Evolutionary conservation across 2,113 vertebrate species (phyloP).

Genomic region (Stegostoma tigrinum): DNA sequence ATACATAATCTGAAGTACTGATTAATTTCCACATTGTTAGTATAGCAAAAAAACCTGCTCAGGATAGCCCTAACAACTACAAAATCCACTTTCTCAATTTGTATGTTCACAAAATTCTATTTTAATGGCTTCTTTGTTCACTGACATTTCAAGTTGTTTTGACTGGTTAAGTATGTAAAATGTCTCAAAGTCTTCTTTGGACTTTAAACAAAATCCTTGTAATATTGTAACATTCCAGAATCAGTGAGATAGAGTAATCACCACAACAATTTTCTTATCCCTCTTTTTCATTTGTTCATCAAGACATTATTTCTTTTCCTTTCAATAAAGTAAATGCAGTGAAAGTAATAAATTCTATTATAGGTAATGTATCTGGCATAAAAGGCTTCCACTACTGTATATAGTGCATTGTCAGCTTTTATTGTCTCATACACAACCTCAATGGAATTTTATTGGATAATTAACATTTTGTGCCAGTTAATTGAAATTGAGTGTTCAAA

Average conservation of each 20-base stretch:
- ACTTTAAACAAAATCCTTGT: background rate
- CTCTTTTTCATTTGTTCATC: background rate
- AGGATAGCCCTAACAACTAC: background rate
- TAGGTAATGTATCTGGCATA: background rate
- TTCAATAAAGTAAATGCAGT: constrained; percentile 17
- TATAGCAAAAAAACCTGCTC: background rate
- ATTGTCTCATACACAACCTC: constrained; percentile 11
- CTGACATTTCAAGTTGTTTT: background rate
- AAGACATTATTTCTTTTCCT: background rate
- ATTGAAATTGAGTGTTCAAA: constrained; percentile 28
- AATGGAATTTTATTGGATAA: constrained; percentile 33
- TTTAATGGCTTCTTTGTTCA: background rate
- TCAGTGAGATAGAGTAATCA: background rate
- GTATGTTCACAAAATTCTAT: background rate
- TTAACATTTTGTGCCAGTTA: constrained; percentile 31
- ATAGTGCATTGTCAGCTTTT: constrained; percentile 26
- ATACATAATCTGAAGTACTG: background rate
- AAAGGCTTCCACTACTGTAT: constrained; percentile 7
- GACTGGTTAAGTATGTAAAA: background rate
- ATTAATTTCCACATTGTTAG: background rate
- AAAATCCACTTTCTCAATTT: background rate
- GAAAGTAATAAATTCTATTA: constrained; percentile 35
- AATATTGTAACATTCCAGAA: background rate
- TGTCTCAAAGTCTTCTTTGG: background rate
- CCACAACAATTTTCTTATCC: background rate